A percentile compares a stretch with the other conserved stretches of the same genome.
These are phyloP conservation scores for Herminia tarsipennalis DNA, from an alignment of 2,888 invertebrate genomes.

Conservation along the genomic window DNA sequence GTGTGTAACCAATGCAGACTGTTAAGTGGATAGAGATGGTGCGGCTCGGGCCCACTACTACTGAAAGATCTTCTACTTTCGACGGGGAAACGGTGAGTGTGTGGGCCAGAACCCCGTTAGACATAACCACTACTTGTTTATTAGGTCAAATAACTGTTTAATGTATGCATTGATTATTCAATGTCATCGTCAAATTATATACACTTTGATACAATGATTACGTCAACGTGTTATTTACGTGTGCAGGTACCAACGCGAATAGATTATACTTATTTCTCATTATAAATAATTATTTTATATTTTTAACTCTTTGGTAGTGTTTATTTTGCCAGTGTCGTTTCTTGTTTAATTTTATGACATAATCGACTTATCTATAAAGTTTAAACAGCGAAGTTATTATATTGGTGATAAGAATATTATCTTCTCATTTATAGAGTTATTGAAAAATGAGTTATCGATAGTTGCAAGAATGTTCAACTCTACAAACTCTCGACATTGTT, in stretches of 20 bases:
- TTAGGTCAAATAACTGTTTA: conserved; percentile 5
- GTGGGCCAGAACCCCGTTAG: conserved; percentile 50
- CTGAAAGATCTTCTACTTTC: conserved; percentile 68
- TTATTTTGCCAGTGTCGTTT: not conserved
- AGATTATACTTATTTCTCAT: conserved; percentile 11
- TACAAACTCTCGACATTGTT: too few relatives aligned
- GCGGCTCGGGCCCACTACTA: conserved; percentile 64
- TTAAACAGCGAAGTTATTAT: too few relatives aligned
- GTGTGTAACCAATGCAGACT: conserved; percentile 69
- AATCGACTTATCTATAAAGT: not conserved
- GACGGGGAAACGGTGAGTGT: conserved; percentile 74
- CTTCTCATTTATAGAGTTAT: too few relatives aligned
- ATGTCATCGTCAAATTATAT: conserved; percentile 26
- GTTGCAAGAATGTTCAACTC: too few relatives aligned
- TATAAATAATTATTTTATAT: not conserved
- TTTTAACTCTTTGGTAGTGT: not conserved
- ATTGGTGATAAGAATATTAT: too few relatives aligned
- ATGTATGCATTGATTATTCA: conserved; percentile 21
- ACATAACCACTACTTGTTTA: conserved; percentile 9
- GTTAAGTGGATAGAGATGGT: conserved; percentile 83
- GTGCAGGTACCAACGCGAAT: conserved; percentile 12
- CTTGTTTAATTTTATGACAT: too few relatives aligned
- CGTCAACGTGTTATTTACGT: conserved; percentile 27
- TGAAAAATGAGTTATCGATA: too few relatives aligned
- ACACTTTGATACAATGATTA: conserved; percentile 17